A percentile compares a stretch with the other conserved stretches of the same genome.
Evolutionary conservation across 2,888 invertebrate genomes (phyloP).

Genomic region (Meteorus cinctellus): DNA sequence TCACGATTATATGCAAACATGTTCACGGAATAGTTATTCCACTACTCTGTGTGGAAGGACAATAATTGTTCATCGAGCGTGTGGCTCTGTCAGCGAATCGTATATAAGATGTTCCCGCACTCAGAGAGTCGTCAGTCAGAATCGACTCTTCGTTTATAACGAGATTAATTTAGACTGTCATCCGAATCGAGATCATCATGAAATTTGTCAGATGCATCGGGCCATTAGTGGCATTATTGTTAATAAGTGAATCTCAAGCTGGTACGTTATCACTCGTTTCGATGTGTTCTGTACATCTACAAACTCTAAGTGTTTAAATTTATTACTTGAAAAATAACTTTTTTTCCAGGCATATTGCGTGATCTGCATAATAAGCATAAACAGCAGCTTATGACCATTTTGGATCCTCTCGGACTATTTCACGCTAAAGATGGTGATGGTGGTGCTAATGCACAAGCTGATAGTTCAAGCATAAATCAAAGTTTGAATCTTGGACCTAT

Average conservation of each 20-base stretch:
- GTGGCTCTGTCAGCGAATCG: constrained; percentile 50
- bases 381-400: constrained; percentile 47
- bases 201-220: constrained; percentile 60
- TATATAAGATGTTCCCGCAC: constrained; percentile 68
- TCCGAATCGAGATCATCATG: constrained; percentile 53
- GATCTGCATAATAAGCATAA: constrained; percentile 33
- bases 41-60: constrained; percentile 46
- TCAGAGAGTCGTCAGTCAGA: constrained; percentile 61
- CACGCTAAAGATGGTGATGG: constrained; percentile 41
- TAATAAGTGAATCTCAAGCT: constrained; percentile 55
- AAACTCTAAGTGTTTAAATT: neutral
- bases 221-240: constrained; percentile 61
- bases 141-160: constrained; percentile 58
- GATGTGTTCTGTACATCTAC: neutral
- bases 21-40: constrained; percentile 30
- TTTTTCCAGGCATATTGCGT: constrained; percentile 50
- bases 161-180: constrained; percentile 27
- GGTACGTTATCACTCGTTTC: constrained; percentile 52
- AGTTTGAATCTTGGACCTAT: constrained; percentile 62
- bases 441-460: constrained; percentile 40
- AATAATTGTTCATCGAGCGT: constrained; percentile 60
- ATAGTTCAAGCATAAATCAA: constrained; percentile 54
- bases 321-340: constrained; percentile 23
- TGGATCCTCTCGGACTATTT: constrained; percentile 65
- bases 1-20: neutral